Evolutionary conservation across 2,113 vertebrate species (phyloP), one percentile per base, ranked within the genome.

Genomic region (Egretta garzetta): DNA sequence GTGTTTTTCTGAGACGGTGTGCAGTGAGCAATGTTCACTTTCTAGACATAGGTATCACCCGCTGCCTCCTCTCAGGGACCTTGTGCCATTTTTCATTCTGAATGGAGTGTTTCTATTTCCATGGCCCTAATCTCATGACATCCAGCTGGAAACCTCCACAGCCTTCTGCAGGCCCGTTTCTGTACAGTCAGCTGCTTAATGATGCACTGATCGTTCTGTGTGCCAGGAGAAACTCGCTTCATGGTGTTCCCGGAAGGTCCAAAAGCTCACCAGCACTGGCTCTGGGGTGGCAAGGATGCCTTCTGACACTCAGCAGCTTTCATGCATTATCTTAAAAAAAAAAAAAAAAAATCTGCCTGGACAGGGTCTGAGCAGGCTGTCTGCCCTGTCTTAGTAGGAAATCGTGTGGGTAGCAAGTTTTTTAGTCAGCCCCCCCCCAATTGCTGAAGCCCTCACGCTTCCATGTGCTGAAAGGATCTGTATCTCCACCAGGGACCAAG

Each of bases 401-500:
- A 87, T 30, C 0, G 1, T 16, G 9, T 26, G 49, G 26, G 14
- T n/a, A 32, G 9, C 0, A 3, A 41, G 16, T 26, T 58, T 72
- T 60, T 47, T 5, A 27, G 32, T 26, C 10, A 64, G 10, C 7
- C 37, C 24, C 37, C 24, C 24, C 8, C 3, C 27, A 55, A 3
- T 2, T 15, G 20, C n/a, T 45, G 26, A 50, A 66, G 21, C n/a
- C 11, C 23, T 77, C 2, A 0, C 28, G 28, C 37, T 87, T 63
- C 23, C 6, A 0, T 2, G 1, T 49, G 50, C 20, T 10, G 4
- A 37, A 80, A 66, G 35, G 28, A 45, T 32, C 0, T 0, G 2
- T 52, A 7, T 68, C n/a, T 52, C 30, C 18, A 20, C 3, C 0
- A 1, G 43, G 20, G n/a, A 66, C 22, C 0, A 0, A 41, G 21